Evolutionary conservation across 1,140 invertebrate genomes (phyloP).

Genomic region (Papilio polyxenes): DNA sequence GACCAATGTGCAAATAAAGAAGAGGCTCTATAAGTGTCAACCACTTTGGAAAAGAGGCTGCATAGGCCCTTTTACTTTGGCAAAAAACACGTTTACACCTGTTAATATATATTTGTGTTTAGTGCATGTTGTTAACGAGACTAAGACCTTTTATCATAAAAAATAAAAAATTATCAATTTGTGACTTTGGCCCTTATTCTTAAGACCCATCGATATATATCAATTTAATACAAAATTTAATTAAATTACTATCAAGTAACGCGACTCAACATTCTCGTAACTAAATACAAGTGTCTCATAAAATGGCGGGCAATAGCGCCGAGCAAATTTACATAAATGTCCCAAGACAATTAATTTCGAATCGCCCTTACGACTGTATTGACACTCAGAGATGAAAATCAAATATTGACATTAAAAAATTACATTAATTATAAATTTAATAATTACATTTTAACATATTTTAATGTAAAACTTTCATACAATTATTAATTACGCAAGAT

Average conservation of each 20-base stretch:
- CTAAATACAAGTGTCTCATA: constrained; percentile 20
- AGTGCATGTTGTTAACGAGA: too few relatives aligned
- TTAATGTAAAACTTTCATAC: not conserved
- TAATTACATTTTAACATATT: constrained; percentile 32
- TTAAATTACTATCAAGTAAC: not conserved
- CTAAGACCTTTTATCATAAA: too few relatives aligned
- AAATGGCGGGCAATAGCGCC: not conserved
- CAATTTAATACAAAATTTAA: not conserved
- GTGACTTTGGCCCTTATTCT: too few relatives aligned
- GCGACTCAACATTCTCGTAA: not conserved
- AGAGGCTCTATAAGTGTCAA: too few relatives aligned
- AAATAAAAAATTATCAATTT: too few relatives aligned
- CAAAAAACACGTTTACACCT: too few relatives aligned
- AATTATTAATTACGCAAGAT: not conserved
- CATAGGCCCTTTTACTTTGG: too few relatives aligned
- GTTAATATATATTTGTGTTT: too few relatives aligned
- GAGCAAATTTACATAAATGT: constrained; percentile 24
- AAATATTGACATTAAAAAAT: constrained; percentile 1
- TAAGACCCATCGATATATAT: not conserved
- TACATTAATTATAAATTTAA: constrained; percentile 20
- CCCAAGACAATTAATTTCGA: constrained; percentile 23
- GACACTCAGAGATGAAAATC: constrained; percentile 18
- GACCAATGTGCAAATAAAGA: too few relatives aligned
- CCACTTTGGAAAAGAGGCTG: too few relatives aligned
- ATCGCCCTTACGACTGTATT: constrained; percentile 24